Percentiles rank a stretch among this genome's conserved stretches.
Evolutionary conservation across 2,888 invertebrate genomes (phyloP).

Genomic region (Volucella bombylans): DNA sequence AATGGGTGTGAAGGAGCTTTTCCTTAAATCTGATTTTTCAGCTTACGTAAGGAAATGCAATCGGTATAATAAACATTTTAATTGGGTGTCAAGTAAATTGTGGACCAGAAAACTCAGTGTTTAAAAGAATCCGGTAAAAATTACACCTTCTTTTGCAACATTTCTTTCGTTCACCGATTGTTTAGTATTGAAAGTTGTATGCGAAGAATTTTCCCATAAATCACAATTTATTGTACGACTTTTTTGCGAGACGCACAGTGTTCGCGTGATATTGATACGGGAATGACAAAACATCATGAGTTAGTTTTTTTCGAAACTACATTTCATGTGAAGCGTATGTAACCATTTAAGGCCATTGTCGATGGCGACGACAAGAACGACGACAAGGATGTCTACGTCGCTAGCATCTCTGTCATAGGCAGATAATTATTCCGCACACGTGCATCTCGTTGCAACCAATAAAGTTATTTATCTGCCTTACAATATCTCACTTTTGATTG

Average conservation of each 20-base stretch:
- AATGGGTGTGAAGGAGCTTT: constrained; percentile 26
- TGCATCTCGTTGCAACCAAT: constrained; percentile 70
- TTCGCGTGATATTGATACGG: constrained; percentile 55
- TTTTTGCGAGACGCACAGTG: constrained; percentile 37
- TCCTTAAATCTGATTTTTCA: neutral
- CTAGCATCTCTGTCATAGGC: constrained; percentile 55
- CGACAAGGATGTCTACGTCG: constrained; percentile 22
- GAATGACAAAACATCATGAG: constrained; percentile 53
- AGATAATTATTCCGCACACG: constrained; percentile 74
- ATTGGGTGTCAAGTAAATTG: constrained; percentile 62
- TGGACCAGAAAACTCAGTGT: constrained; percentile 2
- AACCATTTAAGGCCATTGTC: constrained; percentile 55
- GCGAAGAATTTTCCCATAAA: constrained; percentile 56
- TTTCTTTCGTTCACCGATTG: constrained; percentile 24
- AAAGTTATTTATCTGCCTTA: constrained; percentile 65
- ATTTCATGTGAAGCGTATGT: constrained; percentile 24
- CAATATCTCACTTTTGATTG: constrained; percentile 60
- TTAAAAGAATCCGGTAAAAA: constrained; percentile 10
- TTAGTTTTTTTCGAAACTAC: constrained; percentile 35
- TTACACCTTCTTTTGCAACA: constrained; percentile 49
- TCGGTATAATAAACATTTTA: constrained; percentile 48
- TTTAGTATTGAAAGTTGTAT: neutral
- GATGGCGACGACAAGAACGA: constrained; percentile 36
- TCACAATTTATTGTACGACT: constrained; percentile 48
- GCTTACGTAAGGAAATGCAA: constrained; percentile 42